phyloP scores from a whole-genome alignment of 2,888 invertebrate species.

The Anthophora plumipes region DNA sequence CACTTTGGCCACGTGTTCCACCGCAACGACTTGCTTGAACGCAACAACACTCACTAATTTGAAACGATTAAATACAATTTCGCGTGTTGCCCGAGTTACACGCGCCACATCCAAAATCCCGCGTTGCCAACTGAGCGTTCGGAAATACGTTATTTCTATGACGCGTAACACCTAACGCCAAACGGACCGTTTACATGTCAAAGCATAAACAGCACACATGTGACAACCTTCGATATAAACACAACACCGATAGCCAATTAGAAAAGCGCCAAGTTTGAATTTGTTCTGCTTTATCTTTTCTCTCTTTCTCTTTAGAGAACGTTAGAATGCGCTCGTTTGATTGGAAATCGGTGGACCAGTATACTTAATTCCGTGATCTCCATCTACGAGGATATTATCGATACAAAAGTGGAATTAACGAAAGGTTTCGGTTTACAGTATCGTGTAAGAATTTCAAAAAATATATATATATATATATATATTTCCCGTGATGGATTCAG shows the following conservation, averaged over 20 bases:
- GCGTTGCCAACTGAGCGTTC: slow-evolving; percentile 10
- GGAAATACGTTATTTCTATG: slow-evolving; percentile 15
- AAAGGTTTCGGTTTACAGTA: slow-evolving; percentile 43
- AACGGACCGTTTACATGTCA: not conserved
- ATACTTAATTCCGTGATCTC: slow-evolving; percentile 20
- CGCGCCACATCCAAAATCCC: not conserved
- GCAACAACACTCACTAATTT: not conserved
- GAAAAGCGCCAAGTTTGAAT: slow-evolving; percentile 14
- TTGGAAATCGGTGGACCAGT: slow-evolving; percentile 38
- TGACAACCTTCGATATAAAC: slow-evolving; percentile 46
- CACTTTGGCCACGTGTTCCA: slow-evolving; percentile 1
- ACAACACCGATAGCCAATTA: slow-evolving; percentile 47
- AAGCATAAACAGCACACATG: slow-evolving; percentile 50
- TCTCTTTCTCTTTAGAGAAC: not conserved
- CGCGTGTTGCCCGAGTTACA: not conserved
- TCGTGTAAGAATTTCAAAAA: slow-evolving; percentile 33
- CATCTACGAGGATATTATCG: slow-evolving; percentile 4
- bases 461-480: too few species aligned
- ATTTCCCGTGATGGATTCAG: slow-evolving; percentile 28
- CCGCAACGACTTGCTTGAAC: not conserved
- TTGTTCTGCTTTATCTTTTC: not conserved
- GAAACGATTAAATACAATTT: slow-evolving; percentile 13
- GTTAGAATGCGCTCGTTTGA: slow-evolving; percentile 23
- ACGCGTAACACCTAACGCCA: not conserved
- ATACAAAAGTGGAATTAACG: slow-evolving; percentile 32